Evolutionary conservation across 2,113 vertebrate genomes (phyloP), one percentile per base, ranked within the genome.

Genomic region (Sinocyclocheilus rhinocerous): DNA sequence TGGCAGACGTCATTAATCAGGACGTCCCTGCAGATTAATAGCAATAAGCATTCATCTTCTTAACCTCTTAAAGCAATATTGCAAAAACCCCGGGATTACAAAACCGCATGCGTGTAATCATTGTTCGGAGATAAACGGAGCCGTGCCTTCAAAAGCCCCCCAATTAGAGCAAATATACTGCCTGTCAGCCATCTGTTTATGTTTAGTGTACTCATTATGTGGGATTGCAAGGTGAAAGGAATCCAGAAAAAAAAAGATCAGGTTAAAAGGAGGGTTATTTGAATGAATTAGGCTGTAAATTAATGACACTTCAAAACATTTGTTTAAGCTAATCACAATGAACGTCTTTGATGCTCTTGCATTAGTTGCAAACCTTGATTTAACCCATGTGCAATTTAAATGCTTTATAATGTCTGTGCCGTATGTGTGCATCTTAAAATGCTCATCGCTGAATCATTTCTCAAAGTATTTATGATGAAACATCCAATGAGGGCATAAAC

Each of bases 21-120:
- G 85, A 89, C 89, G 91, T 84, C 63, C 59, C 24, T 77, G 50
- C 92, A 93, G 94, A 97, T 97, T 97, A 96, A 93, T 91, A 91
- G 91, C 94, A 94, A 96, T 95, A 95, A 96, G 85, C 94, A 95
- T 97, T 96, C 93, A 95, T 97, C 96, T 94, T 95, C 94, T 95
- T 93, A 95, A 93, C 92, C 90, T 94, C 90, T 18, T 92, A 90
- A 94, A 94, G 92, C 79, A 84, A 90, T 92, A 92, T 91, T 92
- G 88, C 87, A 94, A 42, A 95, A 96, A 91, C 92, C 90, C 92
- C 90, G 90, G 92, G 93, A 95, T 96, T 95, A 96, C 92, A 94
- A 92, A 22, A 90, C 89, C 90, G 76, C 90, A 89, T 89, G 89
- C 90, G 83, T 87, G 87, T 95, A 95, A 94, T 96, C 91, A 93